Evolutionary conservation across 2,797 vertebrate species (phyloP), one percentile per base, ranked within the genome.

Genomic region (Holocentrus rufus): DNA sequence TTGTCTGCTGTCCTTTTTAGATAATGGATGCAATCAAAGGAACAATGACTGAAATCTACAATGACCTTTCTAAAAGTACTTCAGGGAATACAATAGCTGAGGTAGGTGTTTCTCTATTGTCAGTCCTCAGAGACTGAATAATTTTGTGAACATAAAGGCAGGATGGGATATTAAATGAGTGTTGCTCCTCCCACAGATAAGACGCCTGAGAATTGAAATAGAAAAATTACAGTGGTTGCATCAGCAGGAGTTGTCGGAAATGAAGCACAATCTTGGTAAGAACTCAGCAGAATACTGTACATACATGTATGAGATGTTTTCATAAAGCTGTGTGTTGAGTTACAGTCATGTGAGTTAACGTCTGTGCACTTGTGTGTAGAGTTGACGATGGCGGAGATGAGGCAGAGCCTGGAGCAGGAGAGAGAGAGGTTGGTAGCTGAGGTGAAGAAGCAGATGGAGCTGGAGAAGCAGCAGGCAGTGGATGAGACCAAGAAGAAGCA

Each of bases 11-110:
- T 88, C 2, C 85, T 81, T 92, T 27, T 72, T 87, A 99, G 98
- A 98, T 99, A 92, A 96, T 99, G 97, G 98, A 99, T 86, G 95
- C 96, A 52, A 98, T 99, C 79, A 99, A 99, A 93, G 98, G 97
- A 77, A 98, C 98, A 39, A 97, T 99, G 96, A 98, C 95, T 10
- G 98, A 99, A 92, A 96, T 99, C 81, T 99, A 98, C 85, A 98
- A 97, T 10, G 97, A 99, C 73, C 95, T 98, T 74, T 98, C 96
- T 22, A 97, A 96, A 91, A 98, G 93, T 90, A 95, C 96, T 36
- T 97, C 98, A n/a, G 98, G 97, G 69, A 99, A 96, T 85, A 98
- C 97, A 50, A 95, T 99, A 89, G 95, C 96, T 23, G 97, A 99
- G 95, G 98, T 98, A 69, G 60, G 92, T 80, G 44, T 82, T 79